Percentiles rank a stretch among this genome's conserved stretches.
phyloP scores from a whole-genome alignment of 2,797 vertebrate species.

The Hapalemur alaotrensis region DNA sequence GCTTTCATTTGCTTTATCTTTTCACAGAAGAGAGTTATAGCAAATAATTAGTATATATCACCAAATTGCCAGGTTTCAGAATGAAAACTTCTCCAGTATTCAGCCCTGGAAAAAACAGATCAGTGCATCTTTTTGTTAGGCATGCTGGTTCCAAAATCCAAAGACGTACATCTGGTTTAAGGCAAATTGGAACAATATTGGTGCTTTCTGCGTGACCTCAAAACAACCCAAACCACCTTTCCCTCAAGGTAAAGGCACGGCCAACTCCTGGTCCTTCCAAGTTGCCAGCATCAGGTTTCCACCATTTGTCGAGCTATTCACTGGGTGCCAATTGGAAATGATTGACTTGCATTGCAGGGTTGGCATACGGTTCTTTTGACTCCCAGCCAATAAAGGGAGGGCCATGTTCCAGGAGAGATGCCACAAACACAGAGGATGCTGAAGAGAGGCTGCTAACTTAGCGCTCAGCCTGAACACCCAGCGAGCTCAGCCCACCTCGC shows the following conservation, averaged over 20 bases:
- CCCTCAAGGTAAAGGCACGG: slow-evolving; percentile 31
- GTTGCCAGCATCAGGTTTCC: slow-evolving; percentile 23
- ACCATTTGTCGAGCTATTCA: slow-evolving; percentile 69
- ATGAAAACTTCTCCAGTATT: not conserved
- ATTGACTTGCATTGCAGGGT: slow-evolving; percentile 63
- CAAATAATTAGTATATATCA: not conserved
- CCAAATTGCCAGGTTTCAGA: slow-evolving; percentile 30
- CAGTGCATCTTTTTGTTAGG: not conserved
- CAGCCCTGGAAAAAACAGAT: not conserved
- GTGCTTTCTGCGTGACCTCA: not conserved
- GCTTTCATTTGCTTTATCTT: not conserved
- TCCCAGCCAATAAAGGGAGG: slow-evolving; percentile 51
- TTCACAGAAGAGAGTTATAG: not conserved
- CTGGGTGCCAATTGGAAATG: slow-evolving; percentile 69
- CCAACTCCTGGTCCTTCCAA: slow-evolving; percentile 20
- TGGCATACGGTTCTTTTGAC: slow-evolving; percentile 70
- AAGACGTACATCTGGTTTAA: not conserved
- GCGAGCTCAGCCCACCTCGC: not conserved
- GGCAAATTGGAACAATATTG: not conserved
- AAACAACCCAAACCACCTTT: slow-evolving; percentile 28
- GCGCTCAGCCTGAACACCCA: not conserved
- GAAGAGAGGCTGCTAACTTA: slow-evolving; percentile 14
- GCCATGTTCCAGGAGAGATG: slow-evolving; percentile 58
- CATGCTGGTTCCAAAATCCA: not conserved
- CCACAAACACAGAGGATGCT: not conserved